Conservation (phyloP, 2,113 vertebrate genomes). For the Arizona elegans region DNA sequence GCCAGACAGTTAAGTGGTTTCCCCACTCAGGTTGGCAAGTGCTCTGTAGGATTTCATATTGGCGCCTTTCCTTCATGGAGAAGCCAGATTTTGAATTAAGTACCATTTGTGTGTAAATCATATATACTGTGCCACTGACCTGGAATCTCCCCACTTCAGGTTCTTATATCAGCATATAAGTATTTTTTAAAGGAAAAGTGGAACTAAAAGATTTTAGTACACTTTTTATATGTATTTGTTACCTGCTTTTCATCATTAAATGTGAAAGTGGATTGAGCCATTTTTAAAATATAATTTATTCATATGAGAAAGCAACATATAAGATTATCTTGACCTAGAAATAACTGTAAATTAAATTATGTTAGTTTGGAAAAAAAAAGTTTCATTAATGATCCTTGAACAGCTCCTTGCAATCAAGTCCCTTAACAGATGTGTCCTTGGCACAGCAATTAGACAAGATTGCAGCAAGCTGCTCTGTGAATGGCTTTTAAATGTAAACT, state of each 20-base stretch:
- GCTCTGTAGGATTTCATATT: neutral
- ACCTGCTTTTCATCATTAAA: neutral
- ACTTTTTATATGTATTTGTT: neutral
- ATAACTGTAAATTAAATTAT: neutral
- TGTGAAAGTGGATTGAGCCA: neutral
- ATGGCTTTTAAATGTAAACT: neutral
- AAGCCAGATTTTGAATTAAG: neutral
- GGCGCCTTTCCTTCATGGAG: neutral
- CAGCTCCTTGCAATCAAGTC: neutral
- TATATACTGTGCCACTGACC: neutral
- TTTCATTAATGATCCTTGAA: neutral
- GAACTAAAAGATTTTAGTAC: neutral
- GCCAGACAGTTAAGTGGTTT: neutral
- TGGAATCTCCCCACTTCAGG: neutral
- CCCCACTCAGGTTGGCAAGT: neutral
- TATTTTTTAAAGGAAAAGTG: neutral
- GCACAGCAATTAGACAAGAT: neutral
- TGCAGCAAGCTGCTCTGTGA: neutral
- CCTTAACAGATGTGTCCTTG: neutral
- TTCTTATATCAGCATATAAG: neutral
- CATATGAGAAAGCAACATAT: neutral
- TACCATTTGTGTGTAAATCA: neutral
- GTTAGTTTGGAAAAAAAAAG: neutral
- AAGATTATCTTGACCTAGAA: neutral
- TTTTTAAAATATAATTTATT: neutral